A percentile compares a stretch with the other conserved stretches of the same genome.
These are phyloP conservation scores for Drosophila takahashii DNA, from an alignment of 1,140 invertebrate species.

Conservation along the genomic window DNA sequence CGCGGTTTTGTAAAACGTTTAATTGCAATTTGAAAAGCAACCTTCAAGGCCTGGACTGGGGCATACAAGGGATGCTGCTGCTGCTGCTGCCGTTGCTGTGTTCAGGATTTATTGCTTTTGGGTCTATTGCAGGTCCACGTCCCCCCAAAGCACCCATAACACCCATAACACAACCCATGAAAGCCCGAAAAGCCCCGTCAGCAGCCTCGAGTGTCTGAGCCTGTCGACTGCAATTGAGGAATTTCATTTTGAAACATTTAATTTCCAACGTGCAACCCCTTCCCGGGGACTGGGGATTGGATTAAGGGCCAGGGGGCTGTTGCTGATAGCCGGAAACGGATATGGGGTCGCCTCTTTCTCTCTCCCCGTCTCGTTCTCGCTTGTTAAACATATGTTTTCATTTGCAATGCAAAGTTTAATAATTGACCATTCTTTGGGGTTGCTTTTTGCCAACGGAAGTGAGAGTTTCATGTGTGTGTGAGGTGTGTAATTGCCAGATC, in stretches of 20 bases:
- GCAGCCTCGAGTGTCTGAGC: conserved; percentile 56
- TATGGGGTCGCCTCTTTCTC: conserved; percentile 53
- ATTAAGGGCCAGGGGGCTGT: conserved; percentile 29
- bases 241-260: conserved; percentile 83
- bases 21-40: conserved; percentile 82
- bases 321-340: conserved; percentile 78
- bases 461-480: conserved; percentile 22
- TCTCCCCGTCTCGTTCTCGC: conserved; percentile 26
- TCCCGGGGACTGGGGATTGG: conserved; percentile 1
- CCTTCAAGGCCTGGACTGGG: conserved; percentile 28
- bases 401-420: conserved; percentile 82
- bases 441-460: conserved; percentile 39
- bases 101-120: conserved; percentile 78
- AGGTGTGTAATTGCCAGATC: conserved; percentile 73
- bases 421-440: conserved; percentile 72
- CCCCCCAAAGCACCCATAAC: background rate
- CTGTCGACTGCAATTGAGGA: conserved; percentile 80
- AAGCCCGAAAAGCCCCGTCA: conserved; percentile 4
- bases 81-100: conserved; percentile 36
- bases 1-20: conserved; percentile 83
- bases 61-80: conserved; percentile 63
- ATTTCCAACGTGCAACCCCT: conserved; percentile 72
- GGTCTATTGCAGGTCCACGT: conserved; percentile 58
- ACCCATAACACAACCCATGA: conserved; percentile 3
- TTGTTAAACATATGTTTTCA: conserved; percentile 82